Conservation (phyloP, 2,113 vertebrate genomes). For the Abramis brama region DNA sequence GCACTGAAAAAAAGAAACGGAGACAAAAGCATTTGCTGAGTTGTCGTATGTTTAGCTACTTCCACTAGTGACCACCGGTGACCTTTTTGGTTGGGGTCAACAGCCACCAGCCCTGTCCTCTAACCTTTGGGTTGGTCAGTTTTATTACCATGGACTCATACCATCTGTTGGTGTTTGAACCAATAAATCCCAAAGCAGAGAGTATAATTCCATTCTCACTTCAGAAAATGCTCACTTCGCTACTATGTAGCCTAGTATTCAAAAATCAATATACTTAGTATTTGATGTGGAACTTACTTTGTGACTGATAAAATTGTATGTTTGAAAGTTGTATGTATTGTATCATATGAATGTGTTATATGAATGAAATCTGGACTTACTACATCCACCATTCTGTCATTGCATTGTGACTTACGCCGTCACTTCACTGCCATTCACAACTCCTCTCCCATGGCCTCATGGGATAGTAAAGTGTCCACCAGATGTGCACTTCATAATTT, state of each 20-base stretch:
- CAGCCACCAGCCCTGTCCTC: neutral
- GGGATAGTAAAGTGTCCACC: neutral
- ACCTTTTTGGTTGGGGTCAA: conserved; percentile 18
- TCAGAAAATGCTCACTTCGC: neutral
- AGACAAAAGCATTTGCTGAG: conserved; percentile 35
- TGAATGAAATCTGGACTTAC: neutral
- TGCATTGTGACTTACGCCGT: neutral
- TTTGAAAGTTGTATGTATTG: neutral
- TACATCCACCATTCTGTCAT: neutral
- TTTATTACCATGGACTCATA: conserved; percentile 1
- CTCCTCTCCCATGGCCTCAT: neutral
- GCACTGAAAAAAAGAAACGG: neutral
- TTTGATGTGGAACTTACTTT: neutral
- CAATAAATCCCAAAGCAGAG: neutral
- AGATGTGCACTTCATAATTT: neutral
- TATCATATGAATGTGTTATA: neutral
- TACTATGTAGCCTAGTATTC: neutral
- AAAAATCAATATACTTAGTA: neutral
- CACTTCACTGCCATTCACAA: neutral
- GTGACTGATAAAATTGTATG: neutral
- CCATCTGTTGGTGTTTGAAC: conserved; percentile 37
- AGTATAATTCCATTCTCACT: neutral
- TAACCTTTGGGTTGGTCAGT: neutral
- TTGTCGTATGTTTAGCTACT: conserved; percentile 5
- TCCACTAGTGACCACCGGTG: conserved; percentile 14